A percentile compares a stretch with the other conserved stretches of the same genome.
Conservation (phyloP, 2,888 invertebrate genomes). For the Conomelus anceps region DNA sequence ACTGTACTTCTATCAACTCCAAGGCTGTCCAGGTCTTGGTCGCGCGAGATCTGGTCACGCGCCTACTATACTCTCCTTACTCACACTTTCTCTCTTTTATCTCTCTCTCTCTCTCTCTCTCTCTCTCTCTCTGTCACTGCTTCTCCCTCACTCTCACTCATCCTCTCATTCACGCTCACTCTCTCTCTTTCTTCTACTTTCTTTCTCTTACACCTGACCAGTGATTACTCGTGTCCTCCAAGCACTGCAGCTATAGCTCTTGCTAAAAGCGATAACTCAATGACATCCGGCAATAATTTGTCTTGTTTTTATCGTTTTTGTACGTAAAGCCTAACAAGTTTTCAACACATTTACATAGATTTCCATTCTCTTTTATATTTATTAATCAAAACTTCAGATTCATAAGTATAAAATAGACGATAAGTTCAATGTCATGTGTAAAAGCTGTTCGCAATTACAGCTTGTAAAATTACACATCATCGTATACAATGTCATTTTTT, state of each 20-base stretch:
- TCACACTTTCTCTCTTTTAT: slow-evolving; percentile 14
- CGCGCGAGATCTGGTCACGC: neutral
- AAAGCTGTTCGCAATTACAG: too few relatives aligned
- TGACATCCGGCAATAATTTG: neutral
- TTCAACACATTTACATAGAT: too few relatives aligned
- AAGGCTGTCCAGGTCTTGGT: neutral
- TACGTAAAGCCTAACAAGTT: too few relatives aligned
- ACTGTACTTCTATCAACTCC: neutral
- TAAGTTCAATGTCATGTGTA: too few relatives aligned
- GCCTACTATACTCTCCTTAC: neutral
- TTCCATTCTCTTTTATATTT: too few relatives aligned
- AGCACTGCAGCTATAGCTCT: slow-evolving; percentile 18
- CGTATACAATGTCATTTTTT: neutral
- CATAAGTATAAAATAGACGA: too few relatives aligned
- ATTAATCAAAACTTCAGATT: too few relatives aligned
- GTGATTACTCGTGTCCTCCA: slow-evolving; percentile 14
- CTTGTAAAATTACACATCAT: too few relatives aligned
- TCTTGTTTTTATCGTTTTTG: neutral
- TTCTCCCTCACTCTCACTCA: slow-evolving; percentile 10
- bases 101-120: slow-evolving; percentile 15
- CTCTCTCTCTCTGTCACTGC: slow-evolving; percentile 9
- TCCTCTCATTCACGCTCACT: slow-evolving; percentile 8
- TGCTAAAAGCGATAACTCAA: neutral
- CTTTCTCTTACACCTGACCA: slow-evolving; percentile 3
- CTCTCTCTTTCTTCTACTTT: slow-evolving; percentile 15